These are phyloP conservation scores for Rhea americana DNA, from an alignment of 2,113 vertebrate genomes.

Conservation along the genomic window DNA sequence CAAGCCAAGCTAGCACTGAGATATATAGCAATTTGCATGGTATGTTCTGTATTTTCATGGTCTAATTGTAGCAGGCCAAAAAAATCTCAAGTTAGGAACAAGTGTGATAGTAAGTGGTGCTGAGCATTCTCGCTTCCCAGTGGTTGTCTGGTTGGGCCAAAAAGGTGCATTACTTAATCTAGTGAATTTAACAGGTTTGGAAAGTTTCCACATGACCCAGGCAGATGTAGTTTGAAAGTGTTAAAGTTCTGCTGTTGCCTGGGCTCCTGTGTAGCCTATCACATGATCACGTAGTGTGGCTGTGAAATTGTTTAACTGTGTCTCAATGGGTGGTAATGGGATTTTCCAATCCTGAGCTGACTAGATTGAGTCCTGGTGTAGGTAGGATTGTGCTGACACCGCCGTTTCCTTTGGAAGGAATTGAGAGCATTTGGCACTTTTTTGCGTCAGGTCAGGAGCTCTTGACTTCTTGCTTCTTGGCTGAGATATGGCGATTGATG, in stretches of 20 bases:
- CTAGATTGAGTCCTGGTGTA: neutral
- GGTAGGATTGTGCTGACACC: slow-evolving; percentile 4
- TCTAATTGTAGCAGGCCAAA: neutral
- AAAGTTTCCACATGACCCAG: neutral
- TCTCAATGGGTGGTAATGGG: neutral
- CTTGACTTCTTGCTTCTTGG: neutral
- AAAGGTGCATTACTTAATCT: neutral
- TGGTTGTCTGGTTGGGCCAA: neutral
- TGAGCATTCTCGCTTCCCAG: accelerated
- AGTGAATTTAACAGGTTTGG: neutral
- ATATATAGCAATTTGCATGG: neutral
- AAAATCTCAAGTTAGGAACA: neutral
- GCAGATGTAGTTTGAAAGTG: neutral
- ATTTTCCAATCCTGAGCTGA: slow-evolving; percentile 3
- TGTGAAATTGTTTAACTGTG: neutral
- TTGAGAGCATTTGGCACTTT: neutral
- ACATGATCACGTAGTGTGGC: accelerated
- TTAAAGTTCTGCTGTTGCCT: neutral
- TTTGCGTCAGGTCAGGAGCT: neutral
- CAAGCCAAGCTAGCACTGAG: neutral
- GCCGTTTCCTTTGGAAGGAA: neutral
- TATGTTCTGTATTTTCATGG: slow-evolving; percentile 18
- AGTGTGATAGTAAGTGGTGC: neutral
- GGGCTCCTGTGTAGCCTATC: neutral
- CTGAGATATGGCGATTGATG: neutral